Evolutionary conservation across 2,113 vertebrate species (phyloP).

Genomic region (Chlorodrepanis virens): DNA sequence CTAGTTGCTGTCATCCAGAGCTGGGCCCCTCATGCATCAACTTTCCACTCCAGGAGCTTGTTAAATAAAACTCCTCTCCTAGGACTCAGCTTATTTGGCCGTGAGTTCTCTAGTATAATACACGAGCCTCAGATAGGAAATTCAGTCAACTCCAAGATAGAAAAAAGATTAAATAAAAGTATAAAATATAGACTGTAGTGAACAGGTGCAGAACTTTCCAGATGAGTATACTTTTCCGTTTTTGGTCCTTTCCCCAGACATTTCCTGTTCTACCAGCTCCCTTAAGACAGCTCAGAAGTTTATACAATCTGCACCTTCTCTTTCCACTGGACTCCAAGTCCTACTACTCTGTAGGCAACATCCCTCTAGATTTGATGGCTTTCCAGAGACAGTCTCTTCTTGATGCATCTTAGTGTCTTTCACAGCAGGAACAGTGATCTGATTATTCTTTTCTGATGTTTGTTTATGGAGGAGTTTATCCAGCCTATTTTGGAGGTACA

Average conservation of each 20-base stretch:
- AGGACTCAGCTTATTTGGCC: neutral
- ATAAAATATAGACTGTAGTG: neutral
- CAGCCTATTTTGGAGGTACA: neutral
- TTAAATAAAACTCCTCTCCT: neutral
- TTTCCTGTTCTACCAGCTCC: neutral
- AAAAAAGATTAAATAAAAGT: neutral
- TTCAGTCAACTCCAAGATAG: fast-evolving
- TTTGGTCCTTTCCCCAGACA: neutral
- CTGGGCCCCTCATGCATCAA: neutral
- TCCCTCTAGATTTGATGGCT: neutral
- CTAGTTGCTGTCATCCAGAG: neutral
- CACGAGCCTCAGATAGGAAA: neutral
- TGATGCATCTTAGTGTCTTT: neutral
- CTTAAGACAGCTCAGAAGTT: neutral
- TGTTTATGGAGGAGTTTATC: neutral
- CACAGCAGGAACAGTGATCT: neutral
- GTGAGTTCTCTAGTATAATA: neutral
- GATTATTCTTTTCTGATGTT: neutral
- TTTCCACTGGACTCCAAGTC: neutral
- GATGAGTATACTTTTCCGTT: neutral
- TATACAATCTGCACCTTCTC: neutral
- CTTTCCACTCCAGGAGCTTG: neutral
- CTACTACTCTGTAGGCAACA: neutral
- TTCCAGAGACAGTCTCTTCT: neutral
- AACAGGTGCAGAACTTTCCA: neutral